phyloP scores from a whole-genome alignment of 2,797 vertebrate genomes.

The Leontocebus nigricollis region DNA sequence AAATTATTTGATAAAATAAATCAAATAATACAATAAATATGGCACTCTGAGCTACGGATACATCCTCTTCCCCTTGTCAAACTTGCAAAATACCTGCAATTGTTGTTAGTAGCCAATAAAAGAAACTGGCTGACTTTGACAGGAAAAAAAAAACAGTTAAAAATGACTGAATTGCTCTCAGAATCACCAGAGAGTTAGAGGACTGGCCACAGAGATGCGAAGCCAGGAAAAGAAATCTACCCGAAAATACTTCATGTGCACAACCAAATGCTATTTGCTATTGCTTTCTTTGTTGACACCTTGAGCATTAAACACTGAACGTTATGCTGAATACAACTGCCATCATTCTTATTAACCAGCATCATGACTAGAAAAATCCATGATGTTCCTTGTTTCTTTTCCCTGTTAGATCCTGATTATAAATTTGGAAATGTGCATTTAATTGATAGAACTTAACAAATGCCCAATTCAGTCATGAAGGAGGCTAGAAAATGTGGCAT shows the following conservation, averaged over 20 bases:
- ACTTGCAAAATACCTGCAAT: not conserved
- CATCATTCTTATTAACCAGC: not conserved
- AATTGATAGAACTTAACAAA: not conserved
- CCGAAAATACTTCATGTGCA: not conserved
- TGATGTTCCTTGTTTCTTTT: not conserved
- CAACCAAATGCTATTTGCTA: not conserved
- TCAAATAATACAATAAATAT: not conserved
- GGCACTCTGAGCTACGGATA: not conserved
- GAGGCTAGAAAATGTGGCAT: not conserved
- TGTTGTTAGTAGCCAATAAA: not conserved
- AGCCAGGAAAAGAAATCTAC: not conserved
- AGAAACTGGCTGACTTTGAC: not conserved
- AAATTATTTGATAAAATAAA: slow-evolving; percentile 36
- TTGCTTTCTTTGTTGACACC: not conserved
- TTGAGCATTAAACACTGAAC: not conserved
- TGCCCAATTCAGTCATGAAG: not conserved
- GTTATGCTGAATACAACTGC: not conserved
- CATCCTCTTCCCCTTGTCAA: not conserved
- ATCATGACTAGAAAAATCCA: not conserved
- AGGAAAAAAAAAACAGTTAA: not conserved
- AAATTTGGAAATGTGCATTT: not conserved
- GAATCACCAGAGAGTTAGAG: not conserved
- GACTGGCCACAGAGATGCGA: not conserved
- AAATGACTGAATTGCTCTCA: not conserved
- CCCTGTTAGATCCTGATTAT: not conserved